Evolutionary conservation across 2,888 invertebrate species (phyloP).

Genomic region (Brachypalpus laphriformis): DNA sequence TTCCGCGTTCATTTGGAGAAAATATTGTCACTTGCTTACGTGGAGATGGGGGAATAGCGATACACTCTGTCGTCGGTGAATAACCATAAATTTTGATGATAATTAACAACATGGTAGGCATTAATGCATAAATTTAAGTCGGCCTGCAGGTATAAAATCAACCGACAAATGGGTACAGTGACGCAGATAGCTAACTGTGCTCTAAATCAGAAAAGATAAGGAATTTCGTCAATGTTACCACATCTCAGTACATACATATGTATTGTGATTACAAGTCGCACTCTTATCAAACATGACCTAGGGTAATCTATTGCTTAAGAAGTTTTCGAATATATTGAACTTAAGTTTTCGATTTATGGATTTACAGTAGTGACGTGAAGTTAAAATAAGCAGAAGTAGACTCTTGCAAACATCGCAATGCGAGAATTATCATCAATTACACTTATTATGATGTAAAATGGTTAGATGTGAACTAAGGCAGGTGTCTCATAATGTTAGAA

Average conservation of each 20-base stretch:
- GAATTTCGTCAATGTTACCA: background rate
- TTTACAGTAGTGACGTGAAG: no score
- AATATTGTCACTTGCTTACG: constrained; percentile 19
- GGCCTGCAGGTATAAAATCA: background rate
- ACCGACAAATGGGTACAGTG: background rate
- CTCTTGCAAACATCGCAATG: no score
- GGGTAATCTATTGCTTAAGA: background rate
- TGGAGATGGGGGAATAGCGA: background rate
- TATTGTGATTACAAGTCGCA: background rate
- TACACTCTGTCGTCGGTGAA: constrained; percentile 2
- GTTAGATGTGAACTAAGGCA: no score
- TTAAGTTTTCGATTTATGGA: no score
- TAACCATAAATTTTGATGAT: constrained; percentile 22
- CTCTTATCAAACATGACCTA: constrained; percentile 11
- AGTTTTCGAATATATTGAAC: no score
- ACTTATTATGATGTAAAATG: no score
- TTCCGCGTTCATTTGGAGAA: constrained; percentile 5
- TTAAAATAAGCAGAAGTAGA: no score
- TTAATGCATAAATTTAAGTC: background rate
- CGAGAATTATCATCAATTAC: no score
- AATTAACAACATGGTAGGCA: constrained; percentile 19
- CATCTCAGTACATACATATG: background rate
- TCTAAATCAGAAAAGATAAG: background rate
- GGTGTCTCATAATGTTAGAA: no score
- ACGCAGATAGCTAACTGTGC: background rate